Evolutionary conservation across 1,140 invertebrate genomes (phyloP).

Genomic region (Drosophila lini): DNA sequence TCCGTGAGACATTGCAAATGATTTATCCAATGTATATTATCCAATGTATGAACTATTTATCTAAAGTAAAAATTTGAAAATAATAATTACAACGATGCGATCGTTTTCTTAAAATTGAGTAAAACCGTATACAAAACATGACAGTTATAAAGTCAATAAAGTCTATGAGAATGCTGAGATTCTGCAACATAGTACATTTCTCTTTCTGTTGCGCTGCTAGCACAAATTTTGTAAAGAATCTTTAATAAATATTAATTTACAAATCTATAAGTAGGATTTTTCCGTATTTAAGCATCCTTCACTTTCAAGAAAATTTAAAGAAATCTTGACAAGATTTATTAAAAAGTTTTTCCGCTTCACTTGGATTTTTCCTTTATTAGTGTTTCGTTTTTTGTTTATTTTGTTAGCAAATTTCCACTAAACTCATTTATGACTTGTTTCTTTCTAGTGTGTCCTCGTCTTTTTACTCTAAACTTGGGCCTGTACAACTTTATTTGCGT

Average conservation of each 20-base stretch:
- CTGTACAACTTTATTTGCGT: constrained; percentile 18
- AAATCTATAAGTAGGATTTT: neutral
- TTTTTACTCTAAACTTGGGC: neutral
- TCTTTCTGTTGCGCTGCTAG: neutral
- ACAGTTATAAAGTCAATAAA: no score
- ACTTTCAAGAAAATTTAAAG: no score
- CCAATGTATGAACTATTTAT: no score
- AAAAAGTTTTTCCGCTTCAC: constrained; percentile 9
- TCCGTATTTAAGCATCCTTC: neutral
- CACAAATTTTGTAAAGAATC: neutral
- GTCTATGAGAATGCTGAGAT: no score
- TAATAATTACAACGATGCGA: no score
- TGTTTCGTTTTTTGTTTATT: neutral
- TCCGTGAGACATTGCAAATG: neutral
- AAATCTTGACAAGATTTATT: constrained; percentile 1
- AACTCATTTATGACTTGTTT: constrained; percentile 5
- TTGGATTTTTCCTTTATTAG: constrained; percentile 14
- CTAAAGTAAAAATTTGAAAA: no score
- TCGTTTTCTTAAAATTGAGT: no score
- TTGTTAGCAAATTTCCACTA: neutral
- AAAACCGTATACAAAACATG: no score
- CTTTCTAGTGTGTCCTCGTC: neutral
- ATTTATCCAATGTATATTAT: no score
- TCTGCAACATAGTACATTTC: no score
- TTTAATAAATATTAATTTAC: neutral